Evolutionary conservation across 2,888 invertebrate genomes (phyloP).

Genomic region (Baccha elongata): DNA sequence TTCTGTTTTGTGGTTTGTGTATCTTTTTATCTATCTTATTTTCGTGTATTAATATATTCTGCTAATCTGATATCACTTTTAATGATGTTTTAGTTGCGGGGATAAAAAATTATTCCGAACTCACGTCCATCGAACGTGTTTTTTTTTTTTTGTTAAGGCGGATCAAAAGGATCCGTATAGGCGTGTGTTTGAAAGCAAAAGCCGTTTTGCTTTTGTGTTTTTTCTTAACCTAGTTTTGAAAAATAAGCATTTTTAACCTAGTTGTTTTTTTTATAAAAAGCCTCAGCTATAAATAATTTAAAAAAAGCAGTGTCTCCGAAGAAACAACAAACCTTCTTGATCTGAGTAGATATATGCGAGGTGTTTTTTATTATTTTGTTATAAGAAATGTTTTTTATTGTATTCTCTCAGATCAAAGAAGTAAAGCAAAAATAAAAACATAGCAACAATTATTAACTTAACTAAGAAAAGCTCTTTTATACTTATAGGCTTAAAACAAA

Average conservation of each 20-base stretch:
- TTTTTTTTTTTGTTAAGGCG: not conserved
- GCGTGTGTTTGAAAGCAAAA: conserved; percentile 63
- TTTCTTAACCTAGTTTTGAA: conserved; percentile 53
- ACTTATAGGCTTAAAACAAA: conserved; percentile 30
- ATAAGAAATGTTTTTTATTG: not conserved
- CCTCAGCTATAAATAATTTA: conserved; percentile 10
- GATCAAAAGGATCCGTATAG: conserved; percentile 4
- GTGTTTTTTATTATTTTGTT: not conserved
- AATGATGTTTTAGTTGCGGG: conserved; percentile 47
- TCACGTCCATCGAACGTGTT: conserved; percentile 73
- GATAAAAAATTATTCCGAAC: conserved; percentile 67
- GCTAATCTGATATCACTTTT: conserved; percentile 80
- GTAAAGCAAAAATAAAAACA: conserved; percentile 53
- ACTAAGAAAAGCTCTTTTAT: conserved; percentile 52
- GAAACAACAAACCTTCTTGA: conserved; percentile 38
- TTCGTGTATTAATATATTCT: conserved; percentile 81
- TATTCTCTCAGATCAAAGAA: conserved; percentile 23
- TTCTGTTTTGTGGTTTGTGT: conserved; percentile 62
- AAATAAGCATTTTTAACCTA: conserved; percentile 74
- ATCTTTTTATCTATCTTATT: conserved; percentile 4
- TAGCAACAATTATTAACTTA: conserved; percentile 32
- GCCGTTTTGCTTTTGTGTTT: conserved; percentile 59
- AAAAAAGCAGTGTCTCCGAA: conserved; percentile 48
- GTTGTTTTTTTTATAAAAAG: not conserved
- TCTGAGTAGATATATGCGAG: conserved; percentile 10